These are phyloP conservation scores for Scleropages formosus DNA, from an alignment of 2,797 vertebrate species.

Conservation along the genomic window DNA sequence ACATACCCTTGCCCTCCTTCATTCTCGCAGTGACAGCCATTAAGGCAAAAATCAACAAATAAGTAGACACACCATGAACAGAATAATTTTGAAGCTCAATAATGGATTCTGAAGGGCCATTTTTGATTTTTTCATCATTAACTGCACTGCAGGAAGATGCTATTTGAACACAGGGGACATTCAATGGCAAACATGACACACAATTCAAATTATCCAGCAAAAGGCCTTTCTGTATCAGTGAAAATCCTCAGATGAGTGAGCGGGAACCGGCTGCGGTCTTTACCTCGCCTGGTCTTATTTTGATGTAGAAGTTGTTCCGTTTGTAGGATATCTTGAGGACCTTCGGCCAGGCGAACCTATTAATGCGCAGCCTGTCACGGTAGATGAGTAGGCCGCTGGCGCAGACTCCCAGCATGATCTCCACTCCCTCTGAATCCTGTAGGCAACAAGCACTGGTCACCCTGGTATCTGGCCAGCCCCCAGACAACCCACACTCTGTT, in stretches of 20 bases:
- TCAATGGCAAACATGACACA: too few relatives aligned
- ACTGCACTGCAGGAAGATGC: too few relatives aligned
- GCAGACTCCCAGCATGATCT: conserved; percentile 98
- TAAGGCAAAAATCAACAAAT: too few relatives aligned
- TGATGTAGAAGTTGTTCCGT: conserved; percentile 99
- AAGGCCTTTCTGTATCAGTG: neutral
- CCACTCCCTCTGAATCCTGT: conserved; percentile 95
- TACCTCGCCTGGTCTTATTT: conserved; percentile 96
- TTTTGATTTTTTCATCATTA: too few relatives aligned
- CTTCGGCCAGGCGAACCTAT: conserved; percentile 97
- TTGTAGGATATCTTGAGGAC: conserved; percentile 99
- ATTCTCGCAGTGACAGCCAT: too few relatives aligned
- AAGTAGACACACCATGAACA: too few relatives aligned
- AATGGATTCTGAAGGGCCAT: too few relatives aligned
- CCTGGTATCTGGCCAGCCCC: neutral
- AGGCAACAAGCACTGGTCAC: neutral
- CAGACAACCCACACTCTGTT: neutral
- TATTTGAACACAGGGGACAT: too few relatives aligned
- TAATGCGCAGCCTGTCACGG: conserved; percentile 92
- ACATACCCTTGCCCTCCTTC: neutral
- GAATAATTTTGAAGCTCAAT: too few relatives aligned
- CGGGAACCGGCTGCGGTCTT: conserved; percentile 34
- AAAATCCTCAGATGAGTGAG: neutral
- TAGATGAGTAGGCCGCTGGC: conserved; percentile 95
- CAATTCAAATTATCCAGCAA: neutral